Evolutionary conservation across 2,888 invertebrate genomes (phyloP), one percentile per base, ranked within the genome.

Genomic region (Cephus pulcher): DNA sequence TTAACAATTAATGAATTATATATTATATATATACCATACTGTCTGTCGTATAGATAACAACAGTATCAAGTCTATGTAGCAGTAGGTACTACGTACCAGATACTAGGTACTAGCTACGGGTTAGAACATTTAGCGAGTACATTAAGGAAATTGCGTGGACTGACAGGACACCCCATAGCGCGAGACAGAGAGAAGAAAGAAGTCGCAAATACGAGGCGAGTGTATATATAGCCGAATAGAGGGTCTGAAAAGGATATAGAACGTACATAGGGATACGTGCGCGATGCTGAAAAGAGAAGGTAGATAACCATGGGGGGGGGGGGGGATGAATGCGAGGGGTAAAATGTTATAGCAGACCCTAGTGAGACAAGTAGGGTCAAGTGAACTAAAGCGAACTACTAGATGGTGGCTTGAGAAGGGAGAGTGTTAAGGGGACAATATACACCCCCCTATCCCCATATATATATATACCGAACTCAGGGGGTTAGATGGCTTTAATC

Each of bases 141-240:
- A 91, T 91, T 91, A 91, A 90, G 89, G 86, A 91, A 90, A 91
- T 91, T 91, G 90, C 89, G 88, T 87, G 85, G 86, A 86, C 87
- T 87, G 86, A 81, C 81, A 74, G 71, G 78, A 75, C 77, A 80
- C 82, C 78, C 80, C 76, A 80, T 69, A 74, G 82, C 84, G 82
- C 85, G 78, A 34, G 68, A 73, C 56, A 37, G 78, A 73, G 74
- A 78, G 77, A 79, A 56, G 56, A 56, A 23, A 56, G 56, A 56
- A 56, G 56, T 56, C 80, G 77, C 75, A 80, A 75, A 79, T 76
- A 78, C 80, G 80, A 80, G 77, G 80, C 79, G 77, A 78, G 37
- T 76, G 37, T 71, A 32, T 23, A 34, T 71, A 71, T 71, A 71
- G 71, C 33, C 23, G 34, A 1, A 12, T 12, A 69, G 79, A 78